phyloP scores from a whole-genome alignment of 2,797 vertebrate genomes.

The Hemitrygon akajei region DNA sequence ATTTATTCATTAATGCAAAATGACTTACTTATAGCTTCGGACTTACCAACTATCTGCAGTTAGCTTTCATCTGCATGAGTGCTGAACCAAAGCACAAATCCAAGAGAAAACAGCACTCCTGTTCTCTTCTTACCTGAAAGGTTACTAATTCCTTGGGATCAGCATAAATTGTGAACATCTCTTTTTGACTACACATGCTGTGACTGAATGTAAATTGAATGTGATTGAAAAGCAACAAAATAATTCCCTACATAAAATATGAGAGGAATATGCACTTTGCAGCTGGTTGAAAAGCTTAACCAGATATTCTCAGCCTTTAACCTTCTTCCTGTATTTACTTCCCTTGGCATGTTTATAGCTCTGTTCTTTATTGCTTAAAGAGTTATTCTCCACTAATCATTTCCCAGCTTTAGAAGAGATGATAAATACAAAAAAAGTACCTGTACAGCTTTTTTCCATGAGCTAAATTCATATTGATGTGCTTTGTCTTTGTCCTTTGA shows the following conservation, averaged over 20 bases:
- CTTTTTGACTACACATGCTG: background rate
- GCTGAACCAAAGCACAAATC: background rate
- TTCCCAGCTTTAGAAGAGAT: background rate
- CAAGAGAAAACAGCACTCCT: too few species aligned
- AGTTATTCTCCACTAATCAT: background rate
- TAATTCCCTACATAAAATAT: background rate
- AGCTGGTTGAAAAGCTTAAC: conserved; percentile 2
- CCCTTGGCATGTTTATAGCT: background rate
- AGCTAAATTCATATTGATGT: background rate
- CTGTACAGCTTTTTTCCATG: background rate
- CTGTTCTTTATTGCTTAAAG: background rate
- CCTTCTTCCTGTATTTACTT: background rate
- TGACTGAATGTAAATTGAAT: background rate
- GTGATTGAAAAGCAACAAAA: conserved; percentile 24
- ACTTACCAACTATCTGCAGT: background rate
- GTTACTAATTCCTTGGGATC: background rate
- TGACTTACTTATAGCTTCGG: background rate
- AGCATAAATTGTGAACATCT: background rate
- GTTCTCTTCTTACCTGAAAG: background rate
- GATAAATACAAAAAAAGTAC: background rate
- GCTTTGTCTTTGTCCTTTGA: background rate
- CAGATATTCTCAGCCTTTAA: background rate
- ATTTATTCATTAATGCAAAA: background rate
- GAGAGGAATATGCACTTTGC: background rate
- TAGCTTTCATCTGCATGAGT: background rate